Base-by-base conservation (phyloP, 2,797 vertebrate species). In the Mycteria americana region DNA sequence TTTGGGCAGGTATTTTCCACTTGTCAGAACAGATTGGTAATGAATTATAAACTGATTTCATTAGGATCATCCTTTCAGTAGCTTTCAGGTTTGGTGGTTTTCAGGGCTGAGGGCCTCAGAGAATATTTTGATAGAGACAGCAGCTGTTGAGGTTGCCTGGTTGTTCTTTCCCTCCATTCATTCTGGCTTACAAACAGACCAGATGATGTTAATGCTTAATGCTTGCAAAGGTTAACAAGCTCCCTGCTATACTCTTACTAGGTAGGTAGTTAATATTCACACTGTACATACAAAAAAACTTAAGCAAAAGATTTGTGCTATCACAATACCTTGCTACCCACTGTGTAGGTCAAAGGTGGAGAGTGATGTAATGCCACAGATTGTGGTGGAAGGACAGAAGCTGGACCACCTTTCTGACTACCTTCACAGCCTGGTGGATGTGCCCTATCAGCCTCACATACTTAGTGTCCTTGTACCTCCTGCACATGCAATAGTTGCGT, bases 1-100 rank as follows among this genome's bases (percentile, higher is more conserved):
- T 92, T 83, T 74, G 50, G 64, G 39, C 50, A 70, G 64, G 51
- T 95, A 77, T 89, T 92, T 87, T 87, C 39, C 56, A 70, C 41
- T 85, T 93, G 72, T 68, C 69, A 77, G 53, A 93, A 86, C 62
- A 93, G 82, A 94, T 5, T 67, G 64, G 21, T 88, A 91, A 88
- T n/a, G 37, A 93, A 83, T 76, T 92, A 94, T 43, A 87, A 83
- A 54, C 4, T 2, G 1, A 56, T 82, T 79, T 89, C 35, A 70
- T 73, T 67, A 95, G 62, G 43, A 91, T 83, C 18, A 79, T 41
- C 41, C 54, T 80, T 87, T 60, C 67, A 59, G 67, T n/a, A 87
- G 51, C 41, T 92, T 92, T 80, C 41, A 67, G 37, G 45, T 62
- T 75, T 74, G 56, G 37, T 43, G 22, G n/a, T 64, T 80, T 85